A percentile compares a stretch with the other conserved stretches of the same genome.
These are phyloP conservation scores for Glyptemys insculpta DNA, from an alignment of 2,797 vertebrate species.

Conservation along the genomic window DNA sequence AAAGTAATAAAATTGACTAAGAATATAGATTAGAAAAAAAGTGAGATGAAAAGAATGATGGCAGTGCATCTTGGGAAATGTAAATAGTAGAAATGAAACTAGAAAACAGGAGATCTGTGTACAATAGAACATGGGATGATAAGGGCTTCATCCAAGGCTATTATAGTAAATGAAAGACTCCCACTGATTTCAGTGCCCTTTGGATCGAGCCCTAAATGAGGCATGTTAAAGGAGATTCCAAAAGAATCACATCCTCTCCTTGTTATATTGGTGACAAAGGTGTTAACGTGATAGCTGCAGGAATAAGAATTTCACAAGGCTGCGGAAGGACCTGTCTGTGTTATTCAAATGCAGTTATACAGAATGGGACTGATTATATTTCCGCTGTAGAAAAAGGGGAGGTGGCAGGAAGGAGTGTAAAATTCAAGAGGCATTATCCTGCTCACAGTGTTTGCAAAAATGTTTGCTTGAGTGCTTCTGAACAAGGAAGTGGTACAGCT, in stretches of 20 bases:
- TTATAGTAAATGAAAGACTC: fast-evolving
- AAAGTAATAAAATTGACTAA: background rate
- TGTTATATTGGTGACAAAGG: background rate
- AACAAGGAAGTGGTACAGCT: slow-evolving; percentile 50
- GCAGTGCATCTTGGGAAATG: background rate
- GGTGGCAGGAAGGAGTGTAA: slow-evolving; percentile 60
- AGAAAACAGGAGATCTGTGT: fast-evolving
- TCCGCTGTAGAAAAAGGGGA: slow-evolving; percentile 7
- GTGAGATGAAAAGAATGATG: background rate
- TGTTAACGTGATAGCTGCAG: fast-evolving
- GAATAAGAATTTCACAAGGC: background rate
- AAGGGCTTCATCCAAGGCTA: fast-evolving
- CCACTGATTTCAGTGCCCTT: background rate
- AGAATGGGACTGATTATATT: background rate
- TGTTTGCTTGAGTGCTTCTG: slow-evolving; percentile 63
- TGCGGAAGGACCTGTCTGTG: slow-evolving; percentile 5
- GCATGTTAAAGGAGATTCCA: fast-evolving
- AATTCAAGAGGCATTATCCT: slow-evolving; percentile 65
- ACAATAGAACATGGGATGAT: background rate
- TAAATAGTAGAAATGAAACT: background rate
- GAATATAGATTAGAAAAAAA: background rate
- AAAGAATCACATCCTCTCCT: background rate
- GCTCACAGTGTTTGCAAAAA: slow-evolving; percentile 61
- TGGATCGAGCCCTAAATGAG: background rate
- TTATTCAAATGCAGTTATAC: slow-evolving; percentile 20